Conservation (phyloP, 2,797 vertebrate genomes). For the Carcharodon carcharias region DNA sequence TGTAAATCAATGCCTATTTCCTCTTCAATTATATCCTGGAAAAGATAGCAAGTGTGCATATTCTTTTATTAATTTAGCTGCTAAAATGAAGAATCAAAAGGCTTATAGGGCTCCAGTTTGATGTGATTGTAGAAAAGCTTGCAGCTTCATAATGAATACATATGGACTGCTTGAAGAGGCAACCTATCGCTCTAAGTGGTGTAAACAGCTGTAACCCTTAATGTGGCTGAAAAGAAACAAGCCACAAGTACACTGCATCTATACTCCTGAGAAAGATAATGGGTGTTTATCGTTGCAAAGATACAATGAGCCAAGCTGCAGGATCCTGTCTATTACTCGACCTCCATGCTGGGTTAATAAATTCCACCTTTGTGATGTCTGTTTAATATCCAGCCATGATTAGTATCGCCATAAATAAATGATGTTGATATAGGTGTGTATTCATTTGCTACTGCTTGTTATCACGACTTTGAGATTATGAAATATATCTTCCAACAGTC, state of each 20-base stretch:
- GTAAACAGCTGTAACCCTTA: neutral
- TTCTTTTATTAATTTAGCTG: neutral
- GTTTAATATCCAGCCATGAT: neutral
- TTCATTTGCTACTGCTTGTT: slow-evolving; percentile 8
- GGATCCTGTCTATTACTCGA: neutral
- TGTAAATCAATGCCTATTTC: neutral
- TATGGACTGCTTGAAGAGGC: neutral
- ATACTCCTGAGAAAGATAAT: neutral
- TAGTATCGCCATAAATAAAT: neutral
- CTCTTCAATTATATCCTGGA: neutral
- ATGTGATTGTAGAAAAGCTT: neutral
- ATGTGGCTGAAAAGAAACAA: neutral
- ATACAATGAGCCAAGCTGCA: neutral
- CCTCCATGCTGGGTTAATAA: slow-evolving; percentile 5
- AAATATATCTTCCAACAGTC: neutral
- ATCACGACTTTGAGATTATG: neutral
- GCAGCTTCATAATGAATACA: neutral
- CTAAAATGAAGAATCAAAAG: neutral
- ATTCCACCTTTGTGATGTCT: slow-evolving; percentile 18
- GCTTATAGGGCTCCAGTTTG: neutral
- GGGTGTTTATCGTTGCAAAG: neutral
- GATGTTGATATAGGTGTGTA: slow-evolving; percentile 18
- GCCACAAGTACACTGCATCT: neutral
- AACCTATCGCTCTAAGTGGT: neutral
- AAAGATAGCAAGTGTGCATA: neutral